phyloP scores from a whole-genome alignment of 1,140 invertebrate genomes.

The Acarapis woodi region DNA sequence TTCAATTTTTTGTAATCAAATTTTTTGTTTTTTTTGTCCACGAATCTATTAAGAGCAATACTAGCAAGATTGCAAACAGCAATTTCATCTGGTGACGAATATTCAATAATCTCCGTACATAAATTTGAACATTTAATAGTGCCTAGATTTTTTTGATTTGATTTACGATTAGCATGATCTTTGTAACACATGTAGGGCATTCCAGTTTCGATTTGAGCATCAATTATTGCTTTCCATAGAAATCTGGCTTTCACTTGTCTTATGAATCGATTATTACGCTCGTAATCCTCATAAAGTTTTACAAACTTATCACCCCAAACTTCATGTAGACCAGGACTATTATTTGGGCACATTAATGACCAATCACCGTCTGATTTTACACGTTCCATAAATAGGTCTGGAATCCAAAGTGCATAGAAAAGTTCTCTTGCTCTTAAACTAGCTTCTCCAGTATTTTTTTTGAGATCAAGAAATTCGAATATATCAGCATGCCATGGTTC shows the following conservation, averaged over 20 bases:
- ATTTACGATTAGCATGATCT: conserved; percentile 87
- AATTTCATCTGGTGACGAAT: conserved; percentile 30
- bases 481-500: conserved; percentile 98
- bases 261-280: conserved; percentile 41
- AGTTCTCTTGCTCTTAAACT: conserved; percentile 72
- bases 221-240: conserved; percentile 77
- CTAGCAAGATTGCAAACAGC: conserved; percentile 97
- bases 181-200: conserved; percentile 95
- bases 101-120: conserved; percentile 92
- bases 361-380: conserved; percentile 61
- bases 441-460: conserved; percentile 81
- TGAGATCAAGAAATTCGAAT: conserved; percentile 75
- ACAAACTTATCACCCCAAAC: conserved; percentile 88
- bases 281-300: conserved; percentile 60
- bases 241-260: conserved; percentile 51
- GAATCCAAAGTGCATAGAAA: conserved; percentile 96
- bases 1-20: conserved; percentile 74
- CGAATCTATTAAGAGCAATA: conserved; percentile 88
- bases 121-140: conserved; percentile 96
- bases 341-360: conserved; percentile 88
- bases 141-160: conserved; percentile 92
- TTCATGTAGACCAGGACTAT: conserved; percentile 63
- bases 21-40: conserved; percentile 30
- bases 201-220: conserved; percentile 90
- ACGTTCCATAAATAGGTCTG: conserved; percentile 92